phyloP scores from a whole-genome alignment of 2,888 invertebrate species.

The Idaea dimidiata region DNA sequence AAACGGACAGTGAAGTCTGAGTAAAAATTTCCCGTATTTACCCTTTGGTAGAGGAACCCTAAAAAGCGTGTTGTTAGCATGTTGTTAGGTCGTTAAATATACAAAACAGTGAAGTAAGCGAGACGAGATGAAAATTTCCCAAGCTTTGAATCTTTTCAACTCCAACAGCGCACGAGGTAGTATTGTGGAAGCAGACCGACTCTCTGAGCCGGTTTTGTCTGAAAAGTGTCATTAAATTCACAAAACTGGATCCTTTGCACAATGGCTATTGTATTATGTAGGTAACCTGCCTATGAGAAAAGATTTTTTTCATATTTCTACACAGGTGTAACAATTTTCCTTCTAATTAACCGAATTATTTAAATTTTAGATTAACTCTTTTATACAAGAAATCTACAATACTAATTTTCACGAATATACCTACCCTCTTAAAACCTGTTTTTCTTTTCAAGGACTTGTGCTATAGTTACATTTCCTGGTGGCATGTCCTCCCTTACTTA shows the following conservation, averaged over 20 bases:
- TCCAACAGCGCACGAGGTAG: not conserved
- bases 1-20: no score
- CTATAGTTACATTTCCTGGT: no score
- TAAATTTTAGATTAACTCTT: not conserved
- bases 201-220: not conserved
- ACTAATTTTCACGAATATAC: no score
- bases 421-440: no score
- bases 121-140: not conserved
- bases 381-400: no score
- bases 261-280: not conserved
- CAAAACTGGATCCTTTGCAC: constrained; percentile 1
- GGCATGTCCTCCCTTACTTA: no score
- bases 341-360: not conserved
- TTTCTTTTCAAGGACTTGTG: no score
- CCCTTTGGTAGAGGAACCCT: no score
- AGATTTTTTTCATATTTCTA: not conserved
- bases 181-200: not conserved
- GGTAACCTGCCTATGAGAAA: not conserved
- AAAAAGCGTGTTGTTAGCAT: not conserved
- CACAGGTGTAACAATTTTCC: not conserved
- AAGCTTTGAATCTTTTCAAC: not conserved
- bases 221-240: constrained; percentile 1
- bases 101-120: not conserved
- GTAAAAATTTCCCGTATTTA: no score
- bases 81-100: not conserved